These are phyloP conservation scores for Bombus superbus DNA, from an alignment of 1,140 invertebrate genomes.

Conservation along the genomic window DNA sequence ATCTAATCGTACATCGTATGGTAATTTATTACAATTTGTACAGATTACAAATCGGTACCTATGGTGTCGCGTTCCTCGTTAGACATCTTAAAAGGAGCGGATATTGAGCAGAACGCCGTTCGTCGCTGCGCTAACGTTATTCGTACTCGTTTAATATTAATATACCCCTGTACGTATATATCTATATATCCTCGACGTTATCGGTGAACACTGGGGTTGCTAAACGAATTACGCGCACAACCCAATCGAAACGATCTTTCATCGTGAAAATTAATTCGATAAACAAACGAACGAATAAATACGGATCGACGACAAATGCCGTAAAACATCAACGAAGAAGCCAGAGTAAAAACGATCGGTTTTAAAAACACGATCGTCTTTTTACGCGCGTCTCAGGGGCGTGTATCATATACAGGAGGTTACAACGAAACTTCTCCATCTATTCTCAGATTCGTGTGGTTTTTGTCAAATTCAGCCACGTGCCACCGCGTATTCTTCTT, in stretches of 20 bases:
- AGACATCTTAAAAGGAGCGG: constrained; percentile 65
- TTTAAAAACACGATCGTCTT: not conserved
- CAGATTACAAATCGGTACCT: constrained; percentile 69
- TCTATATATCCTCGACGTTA: constrained; percentile 58
- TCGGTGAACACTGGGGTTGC: constrained; percentile 61
- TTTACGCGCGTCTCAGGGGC: not conserved
- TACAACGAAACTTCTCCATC: constrained; percentile 11
- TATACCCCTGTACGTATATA: constrained; percentile 59
- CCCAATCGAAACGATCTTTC: not conserved
- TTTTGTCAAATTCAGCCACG: not conserved
- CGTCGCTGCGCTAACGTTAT: constrained; percentile 68
- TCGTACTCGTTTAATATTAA: constrained; percentile 53
- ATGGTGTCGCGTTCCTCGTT: constrained; percentile 61
- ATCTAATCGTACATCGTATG: constrained; percentile 54
- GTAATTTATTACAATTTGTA: constrained; percentile 72
- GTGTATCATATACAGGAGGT: constrained; percentile 16
- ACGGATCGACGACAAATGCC: not conserved
- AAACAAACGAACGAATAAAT: not conserved
- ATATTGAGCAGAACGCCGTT: constrained; percentile 69
- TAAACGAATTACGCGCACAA: constrained; percentile 22
- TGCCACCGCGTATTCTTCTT: not conserved
- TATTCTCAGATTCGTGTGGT: no score
- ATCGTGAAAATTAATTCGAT: not conserved
- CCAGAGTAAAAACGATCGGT: not conserved
- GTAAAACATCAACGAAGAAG: not conserved